Evolutionary conservation across 2,797 vertebrate genomes (phyloP).

Genomic region (Gallinago nigripennis): DNA sequence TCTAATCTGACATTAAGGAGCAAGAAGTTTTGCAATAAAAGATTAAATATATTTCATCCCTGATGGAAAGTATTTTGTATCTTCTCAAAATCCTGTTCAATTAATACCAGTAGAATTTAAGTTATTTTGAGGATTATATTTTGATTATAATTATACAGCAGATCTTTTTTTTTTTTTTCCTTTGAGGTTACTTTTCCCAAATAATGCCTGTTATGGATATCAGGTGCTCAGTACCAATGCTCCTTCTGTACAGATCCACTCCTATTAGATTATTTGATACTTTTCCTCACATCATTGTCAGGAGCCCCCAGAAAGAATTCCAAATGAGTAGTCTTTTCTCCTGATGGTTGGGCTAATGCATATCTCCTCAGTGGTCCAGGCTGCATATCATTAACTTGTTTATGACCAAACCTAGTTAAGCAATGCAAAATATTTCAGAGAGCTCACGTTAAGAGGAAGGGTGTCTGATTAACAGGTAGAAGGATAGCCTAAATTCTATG

Average conservation of each 20-base stretch:
- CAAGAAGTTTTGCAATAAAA: not conserved
- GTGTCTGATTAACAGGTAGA: not conserved
- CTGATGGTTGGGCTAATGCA: not conserved
- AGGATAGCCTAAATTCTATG: not conserved
- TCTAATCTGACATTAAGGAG: not conserved
- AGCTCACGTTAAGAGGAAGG: not conserved
- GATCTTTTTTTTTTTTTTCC: not conserved
- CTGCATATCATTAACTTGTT: not conserved
- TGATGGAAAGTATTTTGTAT: not conserved
- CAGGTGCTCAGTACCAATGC: not conserved
- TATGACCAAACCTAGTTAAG: not conserved
- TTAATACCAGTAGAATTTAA: not conserved
- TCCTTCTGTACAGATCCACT: not conserved
- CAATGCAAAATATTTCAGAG: not conserved
- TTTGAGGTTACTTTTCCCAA: not conserved
- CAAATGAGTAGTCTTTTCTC: not conserved
- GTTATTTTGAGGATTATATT: not conserved
- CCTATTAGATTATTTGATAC: not conserved
- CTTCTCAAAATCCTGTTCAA: not conserved
- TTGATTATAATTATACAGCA: not conserved
- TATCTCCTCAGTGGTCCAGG: not conserved
- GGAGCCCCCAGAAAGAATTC: not conserved
- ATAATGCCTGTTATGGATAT: not conserved
- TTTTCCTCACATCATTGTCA: not conserved
- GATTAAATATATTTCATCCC: not conserved